Percentiles rank a stretch among this genome's conserved stretches.
These are phyloP conservation scores for Himalopsyche kuldschensis DNA, from an alignment of 2,888 invertebrate species.

Conservation along the genomic window DNA sequence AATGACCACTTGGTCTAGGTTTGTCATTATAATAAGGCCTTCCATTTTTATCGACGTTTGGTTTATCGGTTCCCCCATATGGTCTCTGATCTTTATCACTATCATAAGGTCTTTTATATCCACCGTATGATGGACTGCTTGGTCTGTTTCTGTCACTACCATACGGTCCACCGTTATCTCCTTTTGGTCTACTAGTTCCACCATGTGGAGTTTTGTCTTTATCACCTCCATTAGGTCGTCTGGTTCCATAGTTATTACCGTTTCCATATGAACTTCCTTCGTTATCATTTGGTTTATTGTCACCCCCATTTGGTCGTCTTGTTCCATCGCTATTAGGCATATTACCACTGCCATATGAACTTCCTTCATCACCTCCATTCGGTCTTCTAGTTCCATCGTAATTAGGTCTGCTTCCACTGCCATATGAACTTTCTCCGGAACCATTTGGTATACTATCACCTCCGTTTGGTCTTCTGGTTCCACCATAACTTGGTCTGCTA, in stretches of 20 bases:
- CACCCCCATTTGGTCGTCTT: constrained; percentile 17
- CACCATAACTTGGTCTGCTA: constrained; percentile 6
- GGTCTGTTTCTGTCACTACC: neutral
- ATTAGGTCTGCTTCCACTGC: neutral
- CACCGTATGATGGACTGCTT: neutral
- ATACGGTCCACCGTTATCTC: neutral
- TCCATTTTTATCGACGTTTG: neutral
- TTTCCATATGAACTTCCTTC: neutral
- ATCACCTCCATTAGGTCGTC: neutral
- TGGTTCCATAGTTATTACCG: neutral
- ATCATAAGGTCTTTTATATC: constrained; percentile 16
- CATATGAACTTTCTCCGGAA: neutral
- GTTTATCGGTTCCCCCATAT: neutral
- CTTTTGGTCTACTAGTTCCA: neutral
- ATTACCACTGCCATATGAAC: constrained; percentile 6
- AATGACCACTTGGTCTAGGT: neutral
- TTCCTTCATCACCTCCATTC: neutral
- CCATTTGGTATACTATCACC: neutral
- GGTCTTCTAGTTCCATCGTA: neutral
- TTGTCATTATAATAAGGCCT: constrained; percentile 7
- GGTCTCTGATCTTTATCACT: constrained; percentile 43
- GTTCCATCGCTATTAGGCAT: constrained; percentile 8
- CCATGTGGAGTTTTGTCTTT: neutral
- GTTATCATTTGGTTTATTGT: neutral
- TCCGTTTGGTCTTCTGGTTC: constrained; percentile 24